Evolutionary conservation across 2,888 invertebrate genomes (phyloP).

Genomic region (Eucera pruinosa): DNA sequence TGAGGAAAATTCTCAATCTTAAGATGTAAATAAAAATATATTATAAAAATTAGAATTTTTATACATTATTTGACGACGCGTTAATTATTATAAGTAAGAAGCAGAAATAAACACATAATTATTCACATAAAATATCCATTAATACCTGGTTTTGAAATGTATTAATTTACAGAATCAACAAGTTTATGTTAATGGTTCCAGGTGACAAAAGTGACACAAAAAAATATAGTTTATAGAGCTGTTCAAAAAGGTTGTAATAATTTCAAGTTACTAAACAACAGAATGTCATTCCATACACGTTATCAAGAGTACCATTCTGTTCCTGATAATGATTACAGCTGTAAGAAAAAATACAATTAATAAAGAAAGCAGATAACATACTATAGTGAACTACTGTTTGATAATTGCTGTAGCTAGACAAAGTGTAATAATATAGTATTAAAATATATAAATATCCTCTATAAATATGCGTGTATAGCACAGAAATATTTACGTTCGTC

Average conservation of each 20-base stretch:
- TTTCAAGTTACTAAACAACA: constrained; percentile 36
- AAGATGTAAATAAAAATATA: background rate
- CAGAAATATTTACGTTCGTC: no score
- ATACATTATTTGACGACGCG: background rate
- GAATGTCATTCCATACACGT: constrained; percentile 42
- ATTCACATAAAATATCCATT: constrained; percentile 3
- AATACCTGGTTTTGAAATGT: constrained; percentile 7
- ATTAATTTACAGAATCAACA: background rate
- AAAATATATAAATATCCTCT: background rate
- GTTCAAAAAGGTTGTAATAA: constrained; percentile 11
- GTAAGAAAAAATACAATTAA: constrained; percentile 58
- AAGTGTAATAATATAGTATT: background rate
- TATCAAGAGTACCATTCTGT: constrained; percentile 64
- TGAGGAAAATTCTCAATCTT: background rate
- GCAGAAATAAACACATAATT: background rate
- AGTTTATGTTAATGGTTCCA: background rate
- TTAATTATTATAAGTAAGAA: constrained; percentile 5
- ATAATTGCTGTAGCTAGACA: background rate
- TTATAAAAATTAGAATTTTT: background rate
- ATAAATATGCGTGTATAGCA: background rate
- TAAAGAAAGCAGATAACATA: constrained; percentile 47
- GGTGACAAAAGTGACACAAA: background rate
- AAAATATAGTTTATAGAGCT: constrained; percentile 4
- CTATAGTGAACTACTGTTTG: constrained; percentile 20
- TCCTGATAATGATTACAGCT: constrained; percentile 61